Evolutionary conservation across 2,113 vertebrate genomes (phyloP).

Genomic region (Anoplopoma fimbria): DNA sequence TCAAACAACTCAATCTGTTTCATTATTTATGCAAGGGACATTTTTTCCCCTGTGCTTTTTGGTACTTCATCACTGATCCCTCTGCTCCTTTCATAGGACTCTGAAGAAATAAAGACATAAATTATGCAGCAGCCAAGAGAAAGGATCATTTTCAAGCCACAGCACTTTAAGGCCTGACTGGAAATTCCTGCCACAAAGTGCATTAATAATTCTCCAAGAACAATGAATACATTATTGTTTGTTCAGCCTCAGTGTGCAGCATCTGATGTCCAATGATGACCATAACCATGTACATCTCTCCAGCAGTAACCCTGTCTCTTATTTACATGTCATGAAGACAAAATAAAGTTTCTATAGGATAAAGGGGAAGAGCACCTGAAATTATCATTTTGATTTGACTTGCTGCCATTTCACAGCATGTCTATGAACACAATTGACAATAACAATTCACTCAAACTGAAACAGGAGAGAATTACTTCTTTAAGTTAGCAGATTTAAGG

Average conservation of each 20-base stretch:
- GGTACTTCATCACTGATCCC: conserved; percentile 16
- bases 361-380: not conserved
- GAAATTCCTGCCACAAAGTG: conserved; percentile 23
- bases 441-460: not conserved
- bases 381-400: not conserved
- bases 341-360: not conserved
- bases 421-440: not conserved
- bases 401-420: no score
- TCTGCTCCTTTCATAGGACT: conserved; percentile 32
- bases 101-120: conserved; percentile 29
- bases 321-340: not conserved
- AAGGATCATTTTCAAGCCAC: conserved; percentile 16
- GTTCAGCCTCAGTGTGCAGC: not conserved
- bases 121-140: conserved; percentile 53
- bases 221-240: conserved; percentile 30
- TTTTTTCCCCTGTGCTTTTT: conserved; percentile 11
- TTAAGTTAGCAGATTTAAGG: not conserved
- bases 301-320: not conserved
- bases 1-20: conserved; percentile 50
- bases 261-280: conserved; percentile 5
- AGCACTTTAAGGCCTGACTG: conserved; percentile 14
- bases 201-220: conserved; percentile 45
- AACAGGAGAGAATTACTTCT: not conserved
- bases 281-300: not conserved
- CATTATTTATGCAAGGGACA: conserved; percentile 58